Evolutionary conservation across 2,888 invertebrate genomes (phyloP).

Genomic region (Diplolepis rosae): DNA sequence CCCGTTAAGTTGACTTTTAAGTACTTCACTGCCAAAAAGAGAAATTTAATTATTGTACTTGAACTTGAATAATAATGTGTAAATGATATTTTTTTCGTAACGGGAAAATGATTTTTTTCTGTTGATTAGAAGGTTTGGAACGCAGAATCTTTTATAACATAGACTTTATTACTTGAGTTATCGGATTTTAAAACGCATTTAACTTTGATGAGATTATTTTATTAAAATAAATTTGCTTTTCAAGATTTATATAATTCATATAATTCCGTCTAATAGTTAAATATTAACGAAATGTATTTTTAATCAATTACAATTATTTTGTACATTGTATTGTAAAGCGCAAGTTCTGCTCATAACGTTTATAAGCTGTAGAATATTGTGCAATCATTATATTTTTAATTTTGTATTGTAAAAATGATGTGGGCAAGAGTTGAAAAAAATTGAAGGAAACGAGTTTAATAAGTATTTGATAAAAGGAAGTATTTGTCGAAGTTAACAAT

Average conservation of each 20-base stretch:
- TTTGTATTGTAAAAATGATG: constrained; percentile 18
- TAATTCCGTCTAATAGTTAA: background rate
- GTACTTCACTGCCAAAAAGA: background rate
- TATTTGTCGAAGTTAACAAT: background rate
- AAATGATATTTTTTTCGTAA: background rate
- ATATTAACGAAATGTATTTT: constrained; percentile 11
- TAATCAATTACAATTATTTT: constrained; percentile 19
- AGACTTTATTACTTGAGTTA: background rate
- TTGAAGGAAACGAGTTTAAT: background rate
- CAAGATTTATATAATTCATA: background rate
- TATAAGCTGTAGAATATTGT: constrained; percentile 14
- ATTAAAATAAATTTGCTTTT: background rate
- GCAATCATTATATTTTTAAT: constrained; percentile 11
- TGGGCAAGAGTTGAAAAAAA: background rate
- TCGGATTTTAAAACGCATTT: background rate
- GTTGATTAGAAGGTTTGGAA: no score
- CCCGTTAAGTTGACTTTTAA: background rate
- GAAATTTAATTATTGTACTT: background rate
- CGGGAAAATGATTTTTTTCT: background rate
- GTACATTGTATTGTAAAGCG: constrained; percentile 20
- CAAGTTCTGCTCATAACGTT: constrained; percentile 16
- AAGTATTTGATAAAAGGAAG: background rate
- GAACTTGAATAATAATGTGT: no score
- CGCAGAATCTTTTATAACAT: background rate
- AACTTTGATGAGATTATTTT: background rate